Evolutionary conservation across 2,797 vertebrate genomes (phyloP), one percentile per base, ranked within the genome.

Genomic region (Gymnoscopelus braueri): DNA sequence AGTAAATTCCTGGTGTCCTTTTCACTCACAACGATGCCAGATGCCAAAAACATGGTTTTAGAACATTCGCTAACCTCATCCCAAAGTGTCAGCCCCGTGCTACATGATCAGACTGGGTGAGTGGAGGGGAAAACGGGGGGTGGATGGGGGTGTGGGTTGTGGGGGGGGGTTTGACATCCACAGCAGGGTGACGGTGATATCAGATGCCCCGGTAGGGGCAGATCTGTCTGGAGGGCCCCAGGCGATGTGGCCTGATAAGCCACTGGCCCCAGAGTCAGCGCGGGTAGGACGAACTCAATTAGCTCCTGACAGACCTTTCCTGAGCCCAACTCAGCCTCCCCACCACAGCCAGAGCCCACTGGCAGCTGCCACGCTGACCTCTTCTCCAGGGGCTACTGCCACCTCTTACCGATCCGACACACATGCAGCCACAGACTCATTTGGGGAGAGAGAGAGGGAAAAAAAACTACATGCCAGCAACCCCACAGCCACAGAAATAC

Each of bases 221-320:
- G 90, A 90, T 92, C 86, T 87, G 87, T 91, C 88, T 91, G 69
- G 80, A 87, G 78, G 84, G 83, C 90, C 88, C 86, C 77, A 71
- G 90, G 91, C 88, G 80, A 92, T 92, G 89, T 90, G 88, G 89
- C 85, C 90, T 89, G 93, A 93, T 93, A 94, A 93, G 90, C 91
- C 91, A 92, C 79, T 86, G 91, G 93, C 90, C 91, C 88, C 87
- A 82, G 88, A 94, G 90, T 91, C 89, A 82, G 87, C 75, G 81
- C 79, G 74, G 85, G 86, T 82, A 89, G 85, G 91, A 90, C 89
- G 83, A 94, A 94, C 93, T 94, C 92, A 95, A 94, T 94, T 93
- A 95, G 92, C 93, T 92, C 88, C 88, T 93, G 91, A 93, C 91
- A 94, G 86, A 90, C 90, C 88, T 79, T 70, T 84, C 84, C 87